These are phyloP conservation scores for Clavelina lepadiformis DNA, from an alignment of 23 tunicate genomes.

Conservation along the genomic window DNA sequence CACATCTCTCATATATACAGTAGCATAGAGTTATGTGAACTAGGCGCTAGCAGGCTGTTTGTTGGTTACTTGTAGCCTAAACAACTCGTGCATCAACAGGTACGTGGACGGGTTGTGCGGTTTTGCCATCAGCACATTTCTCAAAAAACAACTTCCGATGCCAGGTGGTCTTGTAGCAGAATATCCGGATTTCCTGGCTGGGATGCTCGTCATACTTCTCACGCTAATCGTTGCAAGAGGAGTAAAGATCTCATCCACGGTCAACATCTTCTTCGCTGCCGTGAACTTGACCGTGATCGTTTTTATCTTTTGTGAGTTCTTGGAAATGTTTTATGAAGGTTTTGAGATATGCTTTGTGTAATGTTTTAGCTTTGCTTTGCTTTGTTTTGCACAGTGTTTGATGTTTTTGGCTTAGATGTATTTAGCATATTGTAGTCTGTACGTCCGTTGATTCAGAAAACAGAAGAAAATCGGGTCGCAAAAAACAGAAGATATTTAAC, in stretches of 20 bases:
- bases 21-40: too few relatives aligned
- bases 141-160: slow-evolving; percentile 30
- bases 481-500: too few relatives aligned
- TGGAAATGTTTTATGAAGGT: background rate
- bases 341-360: background rate
- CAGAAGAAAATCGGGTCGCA: too few relatives aligned
- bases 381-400: too few relatives aligned
- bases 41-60: background rate
- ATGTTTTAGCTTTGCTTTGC: background rate
- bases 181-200: slow-evolving; percentile 69
- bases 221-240: slow-evolving; percentile 32
- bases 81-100: slow-evolving; percentile 13
- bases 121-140: slow-evolving; percentile 4
- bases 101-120: slow-evolving; percentile 31
- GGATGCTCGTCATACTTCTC: slow-evolving; percentile 9
- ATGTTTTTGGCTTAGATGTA: too few relatives aligned
- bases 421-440: too few relatives aligned
- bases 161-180: slow-evolving; percentile 27
- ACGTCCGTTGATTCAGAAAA: too few relatives aligned
- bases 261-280: slow-evolving; percentile 21
- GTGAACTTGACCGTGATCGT: slow-evolving; percentile 36
- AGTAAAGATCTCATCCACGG: slow-evolving; percentile 46
- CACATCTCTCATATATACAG: too few relatives aligned
- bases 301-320: slow-evolving; percentile 39
- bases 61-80: background rate